These are phyloP conservation scores for Trisateles emortualis DNA, from an alignment of 2,888 invertebrate genomes.

Conservation along the genomic window DNA sequence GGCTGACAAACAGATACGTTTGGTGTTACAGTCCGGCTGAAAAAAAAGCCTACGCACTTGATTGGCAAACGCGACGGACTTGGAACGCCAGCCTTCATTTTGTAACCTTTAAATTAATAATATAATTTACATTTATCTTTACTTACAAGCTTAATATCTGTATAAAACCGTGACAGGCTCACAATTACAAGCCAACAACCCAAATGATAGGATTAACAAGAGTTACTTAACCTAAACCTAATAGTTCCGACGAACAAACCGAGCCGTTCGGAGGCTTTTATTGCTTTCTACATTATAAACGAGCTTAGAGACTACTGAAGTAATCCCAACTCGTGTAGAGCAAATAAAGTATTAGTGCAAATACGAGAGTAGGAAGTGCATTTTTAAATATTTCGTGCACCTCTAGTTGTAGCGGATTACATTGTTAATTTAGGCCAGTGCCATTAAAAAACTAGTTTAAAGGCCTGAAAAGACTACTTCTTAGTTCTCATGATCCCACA, in stretches of 20 bases:
- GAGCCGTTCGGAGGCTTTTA: slow-evolving; percentile 22
- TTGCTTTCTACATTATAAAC: slow-evolving; percentile 35
- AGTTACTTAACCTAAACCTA: slow-evolving; percentile 22
- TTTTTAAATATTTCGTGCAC: slow-evolving; percentile 7
- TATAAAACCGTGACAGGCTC: too few relatives aligned
- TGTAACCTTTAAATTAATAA: too few relatives aligned
- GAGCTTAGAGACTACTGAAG: slow-evolving; percentile 1
- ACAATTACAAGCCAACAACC: slow-evolving; percentile 28
- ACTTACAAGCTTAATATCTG: too few relatives aligned
- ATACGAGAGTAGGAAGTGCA: background rate
- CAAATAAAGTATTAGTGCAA: slow-evolving; percentile 9
- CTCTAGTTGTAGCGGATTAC: background rate
- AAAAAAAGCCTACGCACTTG: too few relatives aligned
- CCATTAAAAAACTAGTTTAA: background rate
- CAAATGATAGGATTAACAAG: slow-evolving; percentile 35
- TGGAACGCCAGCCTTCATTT: too few relatives aligned
- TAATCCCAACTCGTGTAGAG: background rate
- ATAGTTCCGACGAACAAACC: slow-evolving; percentile 23
- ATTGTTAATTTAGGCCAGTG: background rate
- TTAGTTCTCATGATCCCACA: background rate
- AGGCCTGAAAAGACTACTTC: background rate
- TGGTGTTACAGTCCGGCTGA: too few relatives aligned
- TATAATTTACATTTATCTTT: too few relatives aligned
- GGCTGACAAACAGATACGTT: too few relatives aligned
- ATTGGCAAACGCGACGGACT: too few relatives aligned